Evolutionary conservation across 2,888 invertebrate genomes (phyloP).

Genomic region (Microctonus brassicae): DNA sequence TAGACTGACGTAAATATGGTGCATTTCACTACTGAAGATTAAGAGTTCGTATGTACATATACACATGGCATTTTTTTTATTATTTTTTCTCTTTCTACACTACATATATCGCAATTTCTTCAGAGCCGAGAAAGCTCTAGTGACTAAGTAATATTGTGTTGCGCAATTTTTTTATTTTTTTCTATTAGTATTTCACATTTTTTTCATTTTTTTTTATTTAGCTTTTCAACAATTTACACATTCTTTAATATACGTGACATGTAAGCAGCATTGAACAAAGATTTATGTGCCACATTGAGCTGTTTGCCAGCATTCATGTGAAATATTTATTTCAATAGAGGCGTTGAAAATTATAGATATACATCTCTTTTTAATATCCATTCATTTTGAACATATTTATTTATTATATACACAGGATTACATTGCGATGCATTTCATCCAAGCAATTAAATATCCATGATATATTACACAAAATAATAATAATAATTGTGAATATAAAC

Average conservation of each 20-base stretch:
- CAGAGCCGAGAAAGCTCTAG: not conserved
- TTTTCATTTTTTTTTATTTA: not conserved
- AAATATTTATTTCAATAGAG: not conserved
- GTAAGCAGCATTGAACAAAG: not conserved
- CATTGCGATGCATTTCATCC: not conserved
- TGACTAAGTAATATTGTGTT: conserved; percentile 3
- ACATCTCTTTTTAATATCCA: not conserved
- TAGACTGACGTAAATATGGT: not conserved
- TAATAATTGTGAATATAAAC: not conserved
- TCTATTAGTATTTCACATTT: not conserved
- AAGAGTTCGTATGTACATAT: conserved; percentile 7
- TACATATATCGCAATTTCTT: not conserved
- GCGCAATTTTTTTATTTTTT: not conserved
- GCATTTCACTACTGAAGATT: conserved; percentile 21
- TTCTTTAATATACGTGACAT: not conserved
- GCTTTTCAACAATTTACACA: not conserved
- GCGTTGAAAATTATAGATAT: not conserved
- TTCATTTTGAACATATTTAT: not conserved
- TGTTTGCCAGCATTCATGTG: not conserved
- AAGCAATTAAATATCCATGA: not conserved
- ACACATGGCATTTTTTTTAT: not conserved
- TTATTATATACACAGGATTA: not conserved
- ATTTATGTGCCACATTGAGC: not conserved
- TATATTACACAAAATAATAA: not conserved
- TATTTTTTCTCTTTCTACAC: not conserved